phyloP scores from a whole-genome alignment of 2,888 invertebrate species.

The Flexamia atlantica region DNA sequence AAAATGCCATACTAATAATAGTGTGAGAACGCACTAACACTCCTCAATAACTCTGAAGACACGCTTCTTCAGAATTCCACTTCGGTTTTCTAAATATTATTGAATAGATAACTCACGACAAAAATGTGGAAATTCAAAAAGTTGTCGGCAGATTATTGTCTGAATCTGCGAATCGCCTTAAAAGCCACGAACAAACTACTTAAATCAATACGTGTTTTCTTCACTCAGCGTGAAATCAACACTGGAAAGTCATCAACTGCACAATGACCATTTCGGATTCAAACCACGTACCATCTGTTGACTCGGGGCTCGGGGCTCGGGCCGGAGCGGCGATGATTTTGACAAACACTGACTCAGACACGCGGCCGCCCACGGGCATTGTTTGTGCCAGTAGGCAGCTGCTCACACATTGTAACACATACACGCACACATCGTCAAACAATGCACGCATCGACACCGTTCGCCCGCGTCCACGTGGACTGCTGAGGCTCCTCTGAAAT shows the following conservation, averaged over 20 bases:
- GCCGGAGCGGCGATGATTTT: conserved; percentile 14
- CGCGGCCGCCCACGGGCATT: conserved; percentile 27
- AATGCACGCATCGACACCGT: conserved; percentile 43
- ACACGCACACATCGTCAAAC: conserved; percentile 25
- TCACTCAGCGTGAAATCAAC: background rate
- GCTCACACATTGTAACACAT: background rate
- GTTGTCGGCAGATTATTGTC: no score
- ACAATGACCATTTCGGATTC: background rate
- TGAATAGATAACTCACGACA: no score
- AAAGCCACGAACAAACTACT: no score
- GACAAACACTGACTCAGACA: conserved; percentile 29
- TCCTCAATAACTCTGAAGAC: no score
- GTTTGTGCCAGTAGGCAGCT: conserved; percentile 29
- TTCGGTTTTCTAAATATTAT: no score
- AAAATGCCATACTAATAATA: no score
- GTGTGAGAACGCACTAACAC: no score
- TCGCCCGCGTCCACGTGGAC: conserved; percentile 6
- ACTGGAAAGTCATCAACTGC: background rate
- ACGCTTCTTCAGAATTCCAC: no score
- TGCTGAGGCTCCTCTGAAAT: background rate
- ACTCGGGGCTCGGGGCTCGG: background rate
- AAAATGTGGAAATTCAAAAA: no score
- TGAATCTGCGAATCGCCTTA: no score
- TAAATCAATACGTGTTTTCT: no score
- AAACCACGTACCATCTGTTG: background rate